Percentiles rank a stretch among this genome's conserved stretches.
Conservation (phyloP, 2,888 invertebrate genomes). For the Holacanthella duospinosa region DNA sequence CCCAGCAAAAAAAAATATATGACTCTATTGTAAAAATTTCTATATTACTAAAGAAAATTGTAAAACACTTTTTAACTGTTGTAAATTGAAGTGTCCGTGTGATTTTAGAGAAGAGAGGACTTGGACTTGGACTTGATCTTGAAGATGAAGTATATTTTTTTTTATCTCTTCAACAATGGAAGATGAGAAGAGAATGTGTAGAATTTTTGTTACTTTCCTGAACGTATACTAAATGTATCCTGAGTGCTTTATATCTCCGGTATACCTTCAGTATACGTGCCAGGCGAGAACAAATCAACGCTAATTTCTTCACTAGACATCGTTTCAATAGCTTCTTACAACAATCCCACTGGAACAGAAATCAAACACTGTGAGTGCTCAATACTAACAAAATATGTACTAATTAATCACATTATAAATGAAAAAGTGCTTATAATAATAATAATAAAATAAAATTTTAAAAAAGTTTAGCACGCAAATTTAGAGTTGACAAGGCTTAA, state of each 20-base stretch:
- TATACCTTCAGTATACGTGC: conserved; percentile 99
- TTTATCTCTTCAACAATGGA: not conserved
- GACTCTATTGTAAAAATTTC: conserved; percentile 4
- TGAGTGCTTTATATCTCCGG: conserved; percentile 91
- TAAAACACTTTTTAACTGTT: not conserved
- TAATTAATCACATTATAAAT: too few species aligned
- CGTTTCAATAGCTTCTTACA: too few species aligned
- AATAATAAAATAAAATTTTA: too few species aligned
- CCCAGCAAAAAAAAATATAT: conserved; percentile 1
- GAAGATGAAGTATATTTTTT: not conserved
- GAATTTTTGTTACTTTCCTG: conserved; percentile 56
- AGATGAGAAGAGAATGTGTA: not conserved
- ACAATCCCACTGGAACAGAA: too few species aligned
- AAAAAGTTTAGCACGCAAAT: too few species aligned
- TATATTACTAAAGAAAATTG: not conserved
- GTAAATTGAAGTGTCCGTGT: not conserved
- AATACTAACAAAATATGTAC: too few species aligned
- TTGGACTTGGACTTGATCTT: not conserved
- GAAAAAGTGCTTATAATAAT: too few species aligned
- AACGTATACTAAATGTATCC: conserved; percentile 99
- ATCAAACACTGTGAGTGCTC: too few species aligned
- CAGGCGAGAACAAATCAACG: conserved; percentile 70
- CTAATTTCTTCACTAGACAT: not conserved
- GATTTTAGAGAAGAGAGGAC: not conserved
- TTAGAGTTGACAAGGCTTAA: too few species aligned